Base-by-base conservation (phyloP, 2,888 invertebrate species). In the Tethea ocularis region DNA sequence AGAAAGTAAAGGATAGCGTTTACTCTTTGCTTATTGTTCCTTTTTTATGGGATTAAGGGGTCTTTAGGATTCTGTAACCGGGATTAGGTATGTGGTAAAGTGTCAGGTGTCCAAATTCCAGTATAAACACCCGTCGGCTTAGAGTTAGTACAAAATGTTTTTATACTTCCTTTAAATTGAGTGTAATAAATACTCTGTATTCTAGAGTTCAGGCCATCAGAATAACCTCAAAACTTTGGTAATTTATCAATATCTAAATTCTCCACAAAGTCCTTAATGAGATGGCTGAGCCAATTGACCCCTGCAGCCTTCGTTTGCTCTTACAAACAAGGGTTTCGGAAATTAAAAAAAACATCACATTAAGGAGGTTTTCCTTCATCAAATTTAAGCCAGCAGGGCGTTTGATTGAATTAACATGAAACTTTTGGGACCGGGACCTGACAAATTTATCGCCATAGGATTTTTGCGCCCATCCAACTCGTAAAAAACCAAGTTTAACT, bases 361-460 rank as follows among this genome's bases (percentile, higher is more conserved):
- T 74, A 78, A 77, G 75, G 70, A 64, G 75, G 70, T 68, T 82
- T 79, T 74, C 87, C 89, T 84, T 85, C 84, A 86, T 87, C 89
- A 89, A 87, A 86, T 81, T 83, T 86, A 89, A 89, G 88, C 87
- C 89, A 77, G 71, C 70, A 63, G 69, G 78, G 70, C 80, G 72
- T 80, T 83, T 89, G 90, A 92, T 91, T 91, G 89, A 92, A 92
- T 92, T 91, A 91, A 81, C 88, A 85, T 82, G 83, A 86, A 92
- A 89, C 84, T 91, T 91, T 85, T 71, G 69, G 78, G 81, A 71
- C 76, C 67, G 72, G 72, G 63, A 67, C 68, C 78, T 84, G 83
- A 88, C 79, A 88, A 90, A 91, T 91, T 91, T 92, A 91, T 89
- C 75, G 84, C 78, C 77, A 73, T 74, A 75, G 82, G 78, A 81